phyloP scores from a whole-genome alignment of 2,888 invertebrate genomes.

The Andrena trimmerana region DNA sequence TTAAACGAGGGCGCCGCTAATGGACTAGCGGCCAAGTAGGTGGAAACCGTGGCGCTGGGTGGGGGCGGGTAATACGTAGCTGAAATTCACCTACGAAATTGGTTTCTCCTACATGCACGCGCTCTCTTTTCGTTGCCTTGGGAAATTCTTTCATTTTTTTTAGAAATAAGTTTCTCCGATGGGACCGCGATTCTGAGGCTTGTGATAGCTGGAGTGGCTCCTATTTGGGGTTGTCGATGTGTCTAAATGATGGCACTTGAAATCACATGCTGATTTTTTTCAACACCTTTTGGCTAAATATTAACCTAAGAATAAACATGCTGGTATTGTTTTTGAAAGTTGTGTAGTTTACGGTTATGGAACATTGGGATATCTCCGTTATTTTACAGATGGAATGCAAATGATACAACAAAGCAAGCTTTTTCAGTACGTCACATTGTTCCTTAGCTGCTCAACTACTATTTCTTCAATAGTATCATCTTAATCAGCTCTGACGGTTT shows the following conservation, averaged over 20 bases:
- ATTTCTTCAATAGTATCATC: not conserved
- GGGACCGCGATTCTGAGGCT: constrained; percentile 15
- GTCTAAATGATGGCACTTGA: too few species aligned
- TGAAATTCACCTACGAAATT: constrained; percentile 70
- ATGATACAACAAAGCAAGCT: too few species aligned
- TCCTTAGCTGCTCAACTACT: not conserved
- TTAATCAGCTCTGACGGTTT: constrained; percentile 10
- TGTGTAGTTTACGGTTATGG: too few species aligned
- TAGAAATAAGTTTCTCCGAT: not conserved
- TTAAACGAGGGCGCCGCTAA: constrained; percentile 76
- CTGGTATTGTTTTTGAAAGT: too few species aligned
- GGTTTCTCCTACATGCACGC: constrained; percentile 31
- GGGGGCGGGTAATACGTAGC: constrained; percentile 62
- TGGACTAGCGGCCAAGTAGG: constrained; percentile 70
- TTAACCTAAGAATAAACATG: too few species aligned
- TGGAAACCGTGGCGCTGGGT: constrained; percentile 55
- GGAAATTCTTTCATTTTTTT: constrained; percentile 36
- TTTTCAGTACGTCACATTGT: not conserved
- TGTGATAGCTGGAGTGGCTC: too few species aligned
- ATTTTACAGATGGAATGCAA: too few species aligned
- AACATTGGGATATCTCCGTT: too few species aligned
- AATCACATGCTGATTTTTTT: too few species aligned
- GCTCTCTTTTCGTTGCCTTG: constrained; percentile 21
- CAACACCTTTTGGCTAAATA: too few species aligned
- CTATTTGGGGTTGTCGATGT: too few species aligned